Percentiles rank a stretch among this genome's conserved stretches.
These are phyloP conservation scores for Myiopsitta monachus DNA, from an alignment of 2,113 vertebrate species.

Conservation along the genomic window DNA sequence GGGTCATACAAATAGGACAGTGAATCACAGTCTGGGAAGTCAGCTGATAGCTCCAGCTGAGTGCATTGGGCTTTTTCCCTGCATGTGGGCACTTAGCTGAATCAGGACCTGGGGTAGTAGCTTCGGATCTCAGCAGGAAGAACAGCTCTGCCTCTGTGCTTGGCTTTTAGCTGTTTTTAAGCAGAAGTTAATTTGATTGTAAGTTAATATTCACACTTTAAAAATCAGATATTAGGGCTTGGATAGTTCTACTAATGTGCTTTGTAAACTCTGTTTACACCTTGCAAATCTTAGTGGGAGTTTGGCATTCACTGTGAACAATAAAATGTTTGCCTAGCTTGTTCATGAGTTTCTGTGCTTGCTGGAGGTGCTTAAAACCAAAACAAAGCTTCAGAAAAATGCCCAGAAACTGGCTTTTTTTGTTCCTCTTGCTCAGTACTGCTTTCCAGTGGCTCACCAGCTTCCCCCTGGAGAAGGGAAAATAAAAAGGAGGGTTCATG, in stretches of 20 bases:
- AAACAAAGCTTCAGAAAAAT: not conserved
- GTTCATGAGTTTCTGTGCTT: not conserved
- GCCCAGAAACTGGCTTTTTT: not conserved
- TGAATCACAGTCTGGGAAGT: not conserved
- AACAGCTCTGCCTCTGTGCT: not conserved
- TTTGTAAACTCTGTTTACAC: conserved; percentile 53
- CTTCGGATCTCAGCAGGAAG: conserved; percentile 23
- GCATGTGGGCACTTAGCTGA: not conserved
- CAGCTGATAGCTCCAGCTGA: not conserved
- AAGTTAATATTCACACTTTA: conserved; percentile 24
- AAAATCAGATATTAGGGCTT: conserved; percentile 29
- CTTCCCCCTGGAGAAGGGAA: not conserved
- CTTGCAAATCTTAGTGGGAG: conserved; percentile 47
- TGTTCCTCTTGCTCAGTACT: not conserved
- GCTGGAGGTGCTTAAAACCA: not conserved
- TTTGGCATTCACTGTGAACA: not conserved
- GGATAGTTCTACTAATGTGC: not conserved
- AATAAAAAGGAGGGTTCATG: not conserved
- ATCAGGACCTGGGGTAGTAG: not conserved
- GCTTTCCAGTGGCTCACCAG: not conserved
- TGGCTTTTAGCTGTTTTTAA: not conserved
- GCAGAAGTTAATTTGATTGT: not conserved
- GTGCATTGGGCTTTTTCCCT: not conserved
- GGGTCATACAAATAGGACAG: not conserved
- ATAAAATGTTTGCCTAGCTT: not conserved